Conservation (phyloP, 2,888 invertebrate genomes). For the Augochlorella aurata region DNA sequence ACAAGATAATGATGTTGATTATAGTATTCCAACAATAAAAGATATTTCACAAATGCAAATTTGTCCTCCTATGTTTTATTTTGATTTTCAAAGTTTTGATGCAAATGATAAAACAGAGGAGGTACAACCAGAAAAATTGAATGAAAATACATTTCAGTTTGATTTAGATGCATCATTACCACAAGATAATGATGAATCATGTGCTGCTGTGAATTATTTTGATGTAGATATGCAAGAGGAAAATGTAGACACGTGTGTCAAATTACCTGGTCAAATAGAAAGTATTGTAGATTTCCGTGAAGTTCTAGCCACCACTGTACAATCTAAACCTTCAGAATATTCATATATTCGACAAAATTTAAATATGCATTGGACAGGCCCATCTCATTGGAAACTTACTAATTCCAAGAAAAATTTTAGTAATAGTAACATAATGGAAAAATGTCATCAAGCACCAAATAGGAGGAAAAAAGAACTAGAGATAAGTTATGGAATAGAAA, state of each 20-base stretch:
- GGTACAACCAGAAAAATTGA: slow-evolving; percentile 10
- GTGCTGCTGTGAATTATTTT: slow-evolving; percentile 42
- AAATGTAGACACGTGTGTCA: slow-evolving; percentile 49
- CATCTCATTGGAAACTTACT: slow-evolving; percentile 91
- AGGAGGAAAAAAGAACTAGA: slow-evolving; percentile 64
- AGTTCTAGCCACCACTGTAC: slow-evolving; percentile 47
- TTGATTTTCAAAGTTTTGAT: slow-evolving; percentile 86
- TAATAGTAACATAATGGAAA: slow-evolving; percentile 41
- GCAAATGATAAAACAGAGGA: slow-evolving; percentile 81
- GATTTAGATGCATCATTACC: slow-evolving; percentile 74
- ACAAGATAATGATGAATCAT: slow-evolving; percentile 38
- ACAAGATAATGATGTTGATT: slow-evolving; percentile 15
- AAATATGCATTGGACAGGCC: slow-evolving; percentile 88
- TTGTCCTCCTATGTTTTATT: slow-evolving; percentile 85
- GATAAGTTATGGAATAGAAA: slow-evolving; percentile 52
- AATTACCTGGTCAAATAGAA: slow-evolving; percentile 30
- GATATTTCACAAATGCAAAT: slow-evolving; percentile 80
- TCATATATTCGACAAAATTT: slow-evolving; percentile 69
- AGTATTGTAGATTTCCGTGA: slow-evolving; percentile 70
- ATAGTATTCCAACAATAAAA: slow-evolving; percentile 69
- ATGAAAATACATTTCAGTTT: slow-evolving; percentile 68
- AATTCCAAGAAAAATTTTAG: slow-evolving; percentile 80
- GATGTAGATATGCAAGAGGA: slow-evolving; percentile 56
- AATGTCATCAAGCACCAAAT: slow-evolving; percentile 55
- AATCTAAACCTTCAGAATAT: slow-evolving; percentile 68